phyloP scores from a whole-genome alignment of 2,888 invertebrate genomes.

The Parnassius smintheus region DNA sequence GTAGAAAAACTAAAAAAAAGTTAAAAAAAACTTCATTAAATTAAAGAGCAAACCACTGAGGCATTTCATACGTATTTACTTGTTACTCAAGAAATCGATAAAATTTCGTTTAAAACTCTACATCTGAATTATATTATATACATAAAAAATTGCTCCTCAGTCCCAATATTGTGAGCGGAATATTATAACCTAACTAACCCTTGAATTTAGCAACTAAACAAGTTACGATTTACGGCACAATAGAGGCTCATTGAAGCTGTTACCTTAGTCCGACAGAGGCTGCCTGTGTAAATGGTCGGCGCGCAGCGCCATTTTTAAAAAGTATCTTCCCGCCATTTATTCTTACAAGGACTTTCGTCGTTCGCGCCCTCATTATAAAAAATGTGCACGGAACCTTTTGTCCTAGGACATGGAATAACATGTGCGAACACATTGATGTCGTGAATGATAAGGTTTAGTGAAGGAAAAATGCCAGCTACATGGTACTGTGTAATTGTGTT shows the following conservation, averaged over 20 bases:
- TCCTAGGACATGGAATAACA: slow-evolving; percentile 8
- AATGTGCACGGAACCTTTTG: slow-evolving; percentile 31
- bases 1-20: no score
- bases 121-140: no score
- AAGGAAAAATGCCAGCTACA: slow-evolving; percentile 21
- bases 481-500: slow-evolving; percentile 25
- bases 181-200: background rate
- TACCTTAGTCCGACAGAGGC: slow-evolving; percentile 32
- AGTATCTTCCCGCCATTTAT: slow-evolving; percentile 30
- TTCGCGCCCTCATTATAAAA: slow-evolving; percentile 32
- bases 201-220: slow-evolving; percentile 16
- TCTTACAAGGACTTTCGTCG: slow-evolving; percentile 29
- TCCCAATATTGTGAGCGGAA: no score
- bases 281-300: slow-evolving; percentile 29
- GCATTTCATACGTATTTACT: no score
- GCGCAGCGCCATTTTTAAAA: slow-evolving; percentile 24
- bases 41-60: no score
- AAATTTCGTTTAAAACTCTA: no score
- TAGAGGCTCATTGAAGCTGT: slow-evolving; percentile 10
- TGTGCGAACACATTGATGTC: slow-evolving; percentile 1
- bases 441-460: slow-evolving; percentile 6
- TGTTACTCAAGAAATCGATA: no score
- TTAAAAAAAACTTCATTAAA: no score
- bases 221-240: slow-evolving; percentile 13
- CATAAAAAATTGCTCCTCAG: no score